Evolutionary conservation across 2,888 invertebrate genomes (phyloP), one percentile per base, ranked within the genome.

Genomic region (Tetragonisca angustula): DNA sequence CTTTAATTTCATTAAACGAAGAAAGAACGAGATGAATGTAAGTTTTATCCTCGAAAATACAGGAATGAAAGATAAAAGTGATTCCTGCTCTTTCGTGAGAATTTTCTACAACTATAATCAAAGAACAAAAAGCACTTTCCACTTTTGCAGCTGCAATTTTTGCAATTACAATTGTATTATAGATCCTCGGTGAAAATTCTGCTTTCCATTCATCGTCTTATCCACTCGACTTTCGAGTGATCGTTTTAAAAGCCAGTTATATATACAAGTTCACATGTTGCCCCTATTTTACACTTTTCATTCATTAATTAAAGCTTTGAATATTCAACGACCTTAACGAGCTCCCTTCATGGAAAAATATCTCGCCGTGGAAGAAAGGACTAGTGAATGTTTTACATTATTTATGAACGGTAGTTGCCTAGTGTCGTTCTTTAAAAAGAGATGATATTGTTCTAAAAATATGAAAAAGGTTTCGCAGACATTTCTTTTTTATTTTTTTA

Each of bases 301-400:
- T 56, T 64, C 64, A 78, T 56, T 77, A 65, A 78, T 56, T 77
- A 65, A 78, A 64, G 32, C 21, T 43, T 15, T 27, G 54, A 54
- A 52, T 54, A 49, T 78, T 78, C 54, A 56, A 65, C 49, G 19
- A 43, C 17, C 17, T 78, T 49, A 36, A 59, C 49, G 17, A 43
- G 11, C 36, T 56, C 15, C 19, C 27, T 56, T 61, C n/a, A 0
- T 69, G 13, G 9, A 61, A 49, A 43, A 17, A 43, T 19, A 24
- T n/a, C 9, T 49, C 27, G 21, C 0, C 54, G 3, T 54, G 52
- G 32, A n/a, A 59, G 6, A 36, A 36, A 43, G 32, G 11, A 49
- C 19, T 27, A 27, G 3, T 5, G 32, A 59, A 32, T 32, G 9
- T 24, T n/a, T 19, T 11, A 9, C 21, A 17, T 62, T 17, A n/a